Evolutionary conservation across 53 echinoderm and acorn worm genomes (phyloP).

Genomic region (Henricia sp.): DNA sequence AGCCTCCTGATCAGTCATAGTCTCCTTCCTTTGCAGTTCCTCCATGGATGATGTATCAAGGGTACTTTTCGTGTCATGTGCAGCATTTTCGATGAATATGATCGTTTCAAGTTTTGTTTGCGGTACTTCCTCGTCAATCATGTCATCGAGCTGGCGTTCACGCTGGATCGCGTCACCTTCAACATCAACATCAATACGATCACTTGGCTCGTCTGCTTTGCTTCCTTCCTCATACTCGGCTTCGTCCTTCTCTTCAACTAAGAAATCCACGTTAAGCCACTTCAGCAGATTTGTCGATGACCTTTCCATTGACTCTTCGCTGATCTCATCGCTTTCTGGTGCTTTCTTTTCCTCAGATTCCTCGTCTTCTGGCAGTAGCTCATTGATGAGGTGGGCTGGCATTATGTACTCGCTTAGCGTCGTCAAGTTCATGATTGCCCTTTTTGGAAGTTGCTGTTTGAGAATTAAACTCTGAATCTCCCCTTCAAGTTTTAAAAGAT

Average conservation of each 20-base stretch:
- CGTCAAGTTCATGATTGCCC: slow-evolving; percentile 50
- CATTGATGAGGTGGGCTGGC: slow-evolving; percentile 2
- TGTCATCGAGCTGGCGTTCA: slow-evolving; percentile 35
- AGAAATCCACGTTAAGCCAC: slow-evolving; percentile 26
- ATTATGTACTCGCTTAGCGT: slow-evolving; percentile 49
- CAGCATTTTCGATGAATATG: neutral
- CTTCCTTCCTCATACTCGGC: neutral
- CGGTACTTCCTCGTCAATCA: neutral
- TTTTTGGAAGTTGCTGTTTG: slow-evolving; percentile 50
- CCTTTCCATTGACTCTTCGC: no score
- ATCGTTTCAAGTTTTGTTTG: neutral
- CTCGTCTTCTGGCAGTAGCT: neutral
- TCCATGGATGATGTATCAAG: neutral
- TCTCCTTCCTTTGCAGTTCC: neutral
- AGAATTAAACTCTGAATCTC: slow-evolving; percentile 31
- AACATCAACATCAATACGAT: slow-evolving; percentile 8
- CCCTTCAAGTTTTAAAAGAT: slow-evolving; percentile 34
- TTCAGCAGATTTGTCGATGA: slow-evolving; percentile 25
- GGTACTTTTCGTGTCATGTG: neutral
- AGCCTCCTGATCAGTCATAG: slow-evolving; percentile 14
- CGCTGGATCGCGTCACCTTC: neutral
- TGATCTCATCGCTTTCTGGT: no score
- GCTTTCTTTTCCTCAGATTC: no score
- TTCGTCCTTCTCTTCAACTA: neutral
- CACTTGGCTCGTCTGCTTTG: neutral